Conservation (phyloP, 2,888 invertebrate species). For the Periphyllus acericola region DNA sequence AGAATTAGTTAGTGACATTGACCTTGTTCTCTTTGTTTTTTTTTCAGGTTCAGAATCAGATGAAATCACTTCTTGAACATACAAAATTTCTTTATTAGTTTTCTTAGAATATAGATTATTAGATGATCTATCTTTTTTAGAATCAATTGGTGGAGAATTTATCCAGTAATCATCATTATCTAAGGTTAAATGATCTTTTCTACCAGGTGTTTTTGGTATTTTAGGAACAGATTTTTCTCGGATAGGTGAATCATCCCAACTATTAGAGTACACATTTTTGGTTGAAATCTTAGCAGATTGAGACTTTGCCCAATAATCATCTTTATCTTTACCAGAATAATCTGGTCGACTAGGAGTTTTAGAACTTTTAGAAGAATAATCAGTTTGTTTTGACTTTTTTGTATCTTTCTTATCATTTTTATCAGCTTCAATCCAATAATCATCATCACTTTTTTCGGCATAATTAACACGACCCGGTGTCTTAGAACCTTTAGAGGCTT, state of each 20-base stretch:
- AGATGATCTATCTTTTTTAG: constrained; percentile 35
- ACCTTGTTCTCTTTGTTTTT: constrained; percentile 4
- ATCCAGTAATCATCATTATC: constrained; percentile 56
- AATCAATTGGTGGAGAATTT: constrained; percentile 33
- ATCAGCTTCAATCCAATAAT: constrained; percentile 47
- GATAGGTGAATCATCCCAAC: constrained; percentile 57
- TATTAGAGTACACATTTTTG: constrained; percentile 50
- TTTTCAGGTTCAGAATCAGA: constrained; percentile 57
- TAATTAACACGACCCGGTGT: constrained; percentile 44
- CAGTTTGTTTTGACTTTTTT: constrained; percentile 36
- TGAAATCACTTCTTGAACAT: constrained; percentile 55
- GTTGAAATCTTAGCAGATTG: constrained; percentile 39
- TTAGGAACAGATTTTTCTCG: constrained; percentile 56
- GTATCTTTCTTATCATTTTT: constrained; percentile 45
- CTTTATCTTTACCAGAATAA: constrained; percentile 35
- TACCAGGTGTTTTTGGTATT: constrained; percentile 52
- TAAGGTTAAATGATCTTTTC: constrained; percentile 46
- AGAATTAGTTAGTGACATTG: constrained; percentile 56
- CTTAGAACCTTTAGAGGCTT: constrained; percentile 54
- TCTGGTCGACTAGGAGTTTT: constrained; percentile 45
- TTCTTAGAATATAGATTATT: constrained; percentile 28
- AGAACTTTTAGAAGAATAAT: constrained; percentile 47
- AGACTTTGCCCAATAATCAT: constrained; percentile 49
- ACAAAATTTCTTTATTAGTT: constrained; percentile 30
- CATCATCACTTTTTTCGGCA: constrained; percentile 40